Evolutionary conservation across 2,113 vertebrate species (phyloP).

Genomic region (Cygnus buccinator): DNA sequence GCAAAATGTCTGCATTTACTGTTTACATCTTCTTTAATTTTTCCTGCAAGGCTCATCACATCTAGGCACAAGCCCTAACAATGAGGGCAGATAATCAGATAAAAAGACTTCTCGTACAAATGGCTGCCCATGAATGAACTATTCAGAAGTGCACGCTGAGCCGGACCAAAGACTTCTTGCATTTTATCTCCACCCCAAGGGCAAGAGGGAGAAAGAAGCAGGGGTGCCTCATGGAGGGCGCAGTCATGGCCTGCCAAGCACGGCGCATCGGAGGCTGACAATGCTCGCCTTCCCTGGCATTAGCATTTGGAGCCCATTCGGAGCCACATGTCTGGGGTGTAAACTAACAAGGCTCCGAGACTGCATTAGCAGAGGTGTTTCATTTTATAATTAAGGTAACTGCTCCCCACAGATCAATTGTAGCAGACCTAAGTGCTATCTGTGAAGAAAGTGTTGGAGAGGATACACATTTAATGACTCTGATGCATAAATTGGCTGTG

Average conservation of each 20-base stretch:
- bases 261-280: not conserved
- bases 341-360: constrained; percentile 62
- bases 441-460: constrained; percentile 23
- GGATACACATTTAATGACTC: constrained; percentile 65
- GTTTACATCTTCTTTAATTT: constrained; percentile 86
- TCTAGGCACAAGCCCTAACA: constrained; percentile 58
- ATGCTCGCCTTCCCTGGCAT: constrained; percentile 27
- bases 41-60: constrained; percentile 82
- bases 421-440: constrained; percentile 57
- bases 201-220: constrained; percentile 7
- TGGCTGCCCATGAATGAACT: constrained; percentile 69
- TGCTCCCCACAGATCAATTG: constrained; percentile 68
- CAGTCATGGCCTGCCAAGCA: not conserved
- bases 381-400: constrained; percentile 78
- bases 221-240: not conserved
- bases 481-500: constrained; percentile 67
- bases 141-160: constrained; percentile 52
- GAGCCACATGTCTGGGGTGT: constrained; percentile 56
- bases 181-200: constrained; percentile 55
- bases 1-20: constrained; percentile 85
- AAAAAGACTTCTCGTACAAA: constrained; percentile 61
- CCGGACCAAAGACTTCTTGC: constrained; percentile 33
- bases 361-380: constrained; percentile 72
- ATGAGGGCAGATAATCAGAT: constrained; percentile 71
- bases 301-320: constrained; percentile 55